Base-by-base conservation (phyloP, 2,888 invertebrate genomes). In the Thymelicus acteon region DNA sequence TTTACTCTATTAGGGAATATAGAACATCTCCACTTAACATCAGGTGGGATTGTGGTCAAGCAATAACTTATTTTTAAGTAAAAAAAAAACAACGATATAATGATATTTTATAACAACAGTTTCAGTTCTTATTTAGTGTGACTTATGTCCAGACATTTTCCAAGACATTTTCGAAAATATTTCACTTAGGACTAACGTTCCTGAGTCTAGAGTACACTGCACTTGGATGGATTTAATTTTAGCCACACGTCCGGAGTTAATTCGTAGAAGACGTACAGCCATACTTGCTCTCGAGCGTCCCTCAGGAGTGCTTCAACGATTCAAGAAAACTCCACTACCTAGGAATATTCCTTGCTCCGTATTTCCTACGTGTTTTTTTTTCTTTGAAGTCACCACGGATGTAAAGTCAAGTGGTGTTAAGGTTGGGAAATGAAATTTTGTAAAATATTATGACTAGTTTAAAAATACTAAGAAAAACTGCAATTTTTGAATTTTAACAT, bases 251-350 rank as follows among this genome's bases (percentile, higher is more conserved):
- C 74, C 72, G 58, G 67, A 69, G 70, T 73, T 75, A 75, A 76
- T 76, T 76, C 72, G 73, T 60, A 64, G 73, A 77, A 75, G 73
- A 73, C 76, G 77, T 76, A 75, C 74, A 81, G 79, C 78, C 74
- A 76, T 76, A 76, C 80, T 78, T 74, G 75, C 74, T 74, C 75
- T 69, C 65, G 69, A 74, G 72, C 75, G 77, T 74, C 78, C 77
- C 81, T 72, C 72, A 71, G 75, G 76, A 81, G 79, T 66, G 76
- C 66, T 63, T 60, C 19, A 37, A 48, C 15, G 61, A 48, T 73
- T 75, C 72, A 70, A 64, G 67, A 54, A 73, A 75, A 77, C 75
- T 44, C 74, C 74, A 71, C 68, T 74, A 67, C 74, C 71, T 67
- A 64, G 60, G 73, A 75, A 78, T 74, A 67, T 71, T 66, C 65